phyloP scores from a whole-genome alignment of 1,140 invertebrate species.

The honey bee (Apis mellifera) region DNA sequence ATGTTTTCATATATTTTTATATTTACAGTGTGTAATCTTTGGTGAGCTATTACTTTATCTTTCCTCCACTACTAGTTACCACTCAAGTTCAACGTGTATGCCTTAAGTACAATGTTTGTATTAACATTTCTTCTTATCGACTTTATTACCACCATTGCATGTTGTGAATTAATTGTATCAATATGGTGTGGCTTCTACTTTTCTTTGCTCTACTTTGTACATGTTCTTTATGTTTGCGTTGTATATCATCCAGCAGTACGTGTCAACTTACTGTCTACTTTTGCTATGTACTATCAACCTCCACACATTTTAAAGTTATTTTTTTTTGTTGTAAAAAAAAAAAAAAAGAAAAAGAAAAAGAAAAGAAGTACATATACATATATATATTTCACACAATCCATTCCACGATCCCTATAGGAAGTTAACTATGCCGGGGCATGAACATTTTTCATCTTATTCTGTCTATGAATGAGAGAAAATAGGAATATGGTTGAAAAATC shows the following conservation, averaged over 20 bases:
- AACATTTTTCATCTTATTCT: constrained; percentile 19
- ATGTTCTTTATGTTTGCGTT: constrained; percentile 60
- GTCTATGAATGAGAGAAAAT: neutral
- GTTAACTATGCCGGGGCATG: constrained; percentile 38
- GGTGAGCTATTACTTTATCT: constrained; percentile 67
- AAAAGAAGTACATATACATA: too few relatives aligned
- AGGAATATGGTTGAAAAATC: constrained; percentile 5
- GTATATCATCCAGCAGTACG: constrained; percentile 59
- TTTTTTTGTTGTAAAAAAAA: constrained; percentile 40
- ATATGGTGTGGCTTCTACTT: constrained; percentile 66
- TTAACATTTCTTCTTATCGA: constrained; percentile 46
- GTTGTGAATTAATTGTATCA: constrained; percentile 56
- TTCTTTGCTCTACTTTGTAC: constrained; percentile 65
- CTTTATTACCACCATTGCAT: constrained; percentile 58
- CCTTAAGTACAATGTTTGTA: constrained; percentile 47
- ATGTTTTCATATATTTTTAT: neutral
- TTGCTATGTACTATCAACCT: constrained; percentile 73
- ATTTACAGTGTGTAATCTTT: constrained; percentile 59
- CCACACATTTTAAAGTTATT: constrained; percentile 50
- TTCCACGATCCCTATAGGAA: constrained; percentile 43
- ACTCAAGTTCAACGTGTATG: constrained; percentile 52
- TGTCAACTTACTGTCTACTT: constrained; percentile 76
- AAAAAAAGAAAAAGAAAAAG: neutral
- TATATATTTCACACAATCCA: constrained; percentile 34
- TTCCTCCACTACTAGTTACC: constrained; percentile 61